Percentiles rank a stretch among this genome's conserved stretches.
phyloP scores from a whole-genome alignment of 2,888 invertebrate species.

The Catocala fraxini region DNA sequence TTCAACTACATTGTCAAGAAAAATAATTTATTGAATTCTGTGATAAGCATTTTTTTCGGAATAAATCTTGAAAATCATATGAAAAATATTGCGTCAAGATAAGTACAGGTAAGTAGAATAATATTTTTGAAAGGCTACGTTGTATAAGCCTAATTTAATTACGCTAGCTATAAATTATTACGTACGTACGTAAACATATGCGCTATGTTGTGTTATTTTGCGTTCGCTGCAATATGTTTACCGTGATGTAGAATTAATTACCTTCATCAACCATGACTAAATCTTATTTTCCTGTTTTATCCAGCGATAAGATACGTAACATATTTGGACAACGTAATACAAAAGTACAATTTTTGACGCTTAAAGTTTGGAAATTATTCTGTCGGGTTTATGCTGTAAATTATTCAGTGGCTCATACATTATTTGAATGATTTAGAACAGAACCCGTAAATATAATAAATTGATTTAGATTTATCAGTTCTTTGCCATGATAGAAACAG shows the following conservation, averaged over 20 bases:
- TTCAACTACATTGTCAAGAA: conserved; percentile 2
- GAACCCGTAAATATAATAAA: too few species aligned
- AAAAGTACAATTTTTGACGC: background rate
- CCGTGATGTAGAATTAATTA: conserved; percentile 19
- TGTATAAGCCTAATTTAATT: conserved; percentile 38
- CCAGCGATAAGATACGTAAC: background rate
- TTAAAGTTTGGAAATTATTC: too few species aligned
- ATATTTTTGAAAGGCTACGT: conserved; percentile 1
- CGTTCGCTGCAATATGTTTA: conserved; percentile 12
- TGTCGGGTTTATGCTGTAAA: too few species aligned
- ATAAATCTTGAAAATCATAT: conserved; percentile 21
- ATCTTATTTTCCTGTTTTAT: background rate
- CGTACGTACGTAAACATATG: conserved; percentile 43
- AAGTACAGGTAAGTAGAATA: conserved; percentile 33
- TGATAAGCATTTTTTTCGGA: conserved; percentile 14
- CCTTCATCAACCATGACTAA: conserved; percentile 2
- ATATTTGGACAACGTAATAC: background rate
- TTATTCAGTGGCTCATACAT: too few species aligned
- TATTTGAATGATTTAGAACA: too few species aligned
- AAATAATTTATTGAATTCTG: conserved; percentile 15
- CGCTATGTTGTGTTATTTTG: conserved; percentile 22
- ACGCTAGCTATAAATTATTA: conserved; percentile 30
- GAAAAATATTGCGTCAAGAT: conserved; percentile 18
- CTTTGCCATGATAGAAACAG: too few species aligned
- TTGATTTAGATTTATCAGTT: too few species aligned